A percentile compares a stretch with the other conserved stretches of the same genome.
phyloP scores from a whole-genome alignment of 2,797 vertebrate species.

The Gymnothorax reevesii region DNA sequence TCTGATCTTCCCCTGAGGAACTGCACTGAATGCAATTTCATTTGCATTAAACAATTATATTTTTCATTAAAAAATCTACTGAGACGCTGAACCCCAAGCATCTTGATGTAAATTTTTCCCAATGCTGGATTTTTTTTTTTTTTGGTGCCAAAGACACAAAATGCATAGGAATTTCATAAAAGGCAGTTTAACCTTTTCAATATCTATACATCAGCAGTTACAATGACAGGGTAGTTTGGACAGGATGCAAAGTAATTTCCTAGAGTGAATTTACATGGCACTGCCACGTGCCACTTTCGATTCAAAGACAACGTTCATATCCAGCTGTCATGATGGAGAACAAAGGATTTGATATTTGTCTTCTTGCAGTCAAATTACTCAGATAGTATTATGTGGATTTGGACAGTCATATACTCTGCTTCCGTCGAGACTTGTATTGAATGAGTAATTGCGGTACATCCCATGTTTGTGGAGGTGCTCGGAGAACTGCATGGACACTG shows the following conservation, averaged over 20 bases:
- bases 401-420: slow-evolving; percentile 68
- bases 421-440: slow-evolving; percentile 76
- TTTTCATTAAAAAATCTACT: not conserved
- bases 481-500: slow-evolving; percentile 72
- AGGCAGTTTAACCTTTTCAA: not conserved
- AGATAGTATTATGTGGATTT: slow-evolving; percentile 68
- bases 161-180: slow-evolving; percentile 1
- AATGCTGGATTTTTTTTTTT: not conserved
- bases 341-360: not conserved
- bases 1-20: slow-evolving; percentile 14
- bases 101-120: not conserved
- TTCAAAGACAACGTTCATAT: not conserved
- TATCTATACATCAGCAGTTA: not conserved
- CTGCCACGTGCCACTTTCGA: not conserved
- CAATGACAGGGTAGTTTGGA: not conserved
- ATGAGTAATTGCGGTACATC: slow-evolving; percentile 67
- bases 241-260: not conserved
- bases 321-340: not conserved
- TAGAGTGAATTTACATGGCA: not conserved
- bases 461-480: slow-evolving; percentile 61
- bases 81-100: not conserved
- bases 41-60: slow-evolving; percentile 5
- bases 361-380: slow-evolving; percentile 31
- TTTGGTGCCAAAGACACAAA: slow-evolving; percentile 2
- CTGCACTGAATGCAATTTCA: not conserved